These are phyloP conservation scores for Drosophila ezoana DNA, from an alignment of 2,888 invertebrate genomes.

Conservation along the genomic window DNA sequence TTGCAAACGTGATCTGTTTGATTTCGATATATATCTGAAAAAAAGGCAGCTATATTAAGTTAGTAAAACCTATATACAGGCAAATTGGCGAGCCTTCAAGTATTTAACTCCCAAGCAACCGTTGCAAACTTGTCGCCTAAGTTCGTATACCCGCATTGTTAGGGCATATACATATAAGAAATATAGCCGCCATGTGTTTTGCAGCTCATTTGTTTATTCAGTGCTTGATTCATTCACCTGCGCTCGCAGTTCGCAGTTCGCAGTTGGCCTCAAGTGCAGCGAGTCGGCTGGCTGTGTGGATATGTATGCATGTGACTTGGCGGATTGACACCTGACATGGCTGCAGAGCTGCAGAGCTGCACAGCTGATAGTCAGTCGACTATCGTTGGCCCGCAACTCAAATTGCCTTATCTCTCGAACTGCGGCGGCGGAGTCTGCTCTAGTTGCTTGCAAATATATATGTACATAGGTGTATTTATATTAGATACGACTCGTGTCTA, in stretches of 20 bases:
- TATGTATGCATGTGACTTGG: conserved; percentile 16
- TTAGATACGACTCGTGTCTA: conserved; percentile 38
- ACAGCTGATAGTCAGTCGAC: conserved; percentile 37
- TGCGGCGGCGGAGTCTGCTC: conserved; percentile 15
- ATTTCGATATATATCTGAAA: too few relatives aligned
- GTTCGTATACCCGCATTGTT: neutral
- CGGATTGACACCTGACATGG: conserved; percentile 73
- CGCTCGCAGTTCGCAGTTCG: conserved; percentile 34
- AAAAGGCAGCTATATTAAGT: too few relatives aligned
- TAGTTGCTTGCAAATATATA: conserved; percentile 36
- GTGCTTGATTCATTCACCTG: conserved; percentile 71
- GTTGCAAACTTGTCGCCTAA: neutral
- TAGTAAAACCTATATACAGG: too few relatives aligned
- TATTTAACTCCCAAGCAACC: neutral
- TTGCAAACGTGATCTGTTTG: too few relatives aligned
- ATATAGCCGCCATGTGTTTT: conserved; percentile 45
- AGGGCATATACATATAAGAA: conserved; percentile 25
- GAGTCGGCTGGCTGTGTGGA: conserved; percentile 4
- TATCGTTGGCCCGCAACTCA: conserved; percentile 2
- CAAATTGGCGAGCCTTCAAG: too few relatives aligned
- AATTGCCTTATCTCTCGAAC: conserved; percentile 40
- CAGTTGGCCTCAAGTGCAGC: conserved; percentile 54
- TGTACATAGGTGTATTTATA: conserved; percentile 27
- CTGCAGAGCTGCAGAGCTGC: conserved; percentile 28
- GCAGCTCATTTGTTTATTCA: conserved; percentile 72